Evolutionary conservation across 37 sponge, comb jelly and placozoan genomes (phyloP).

Genomic region (Oopsacas minuta): DNA sequence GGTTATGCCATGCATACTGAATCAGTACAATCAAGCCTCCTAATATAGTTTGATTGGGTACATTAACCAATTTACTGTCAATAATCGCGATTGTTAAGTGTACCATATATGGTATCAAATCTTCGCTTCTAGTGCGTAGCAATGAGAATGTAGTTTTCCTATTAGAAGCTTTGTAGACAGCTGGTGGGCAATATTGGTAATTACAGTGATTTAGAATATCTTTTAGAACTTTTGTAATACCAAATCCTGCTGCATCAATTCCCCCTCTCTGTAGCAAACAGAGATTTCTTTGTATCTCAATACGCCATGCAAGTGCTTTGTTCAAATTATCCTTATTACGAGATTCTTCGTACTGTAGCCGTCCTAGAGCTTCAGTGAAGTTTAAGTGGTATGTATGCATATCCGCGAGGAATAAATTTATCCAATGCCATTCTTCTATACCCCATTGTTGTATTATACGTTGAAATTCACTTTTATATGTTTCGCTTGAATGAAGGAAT

Average conservation of each 20-base stretch:
- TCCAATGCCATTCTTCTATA: constrained; percentile 60
- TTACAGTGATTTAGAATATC: background rate
- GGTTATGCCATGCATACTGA: background rate
- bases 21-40: background rate
- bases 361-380: background rate
- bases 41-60: background rate
- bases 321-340: background rate
- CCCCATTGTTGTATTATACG: constrained; percentile 75
- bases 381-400: constrained; percentile 24
- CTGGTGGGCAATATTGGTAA: background rate
- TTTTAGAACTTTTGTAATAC: background rate
- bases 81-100: constrained; percentile 11
- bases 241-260: background rate
- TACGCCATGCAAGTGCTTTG: background rate
- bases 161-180: background rate
- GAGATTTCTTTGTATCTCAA: background rate
- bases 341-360: background rate
- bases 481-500: constrained; percentile 61
- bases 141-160: background rate
- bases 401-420: constrained; percentile 50
- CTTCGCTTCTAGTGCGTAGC: background rate
- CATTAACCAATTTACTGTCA: background rate
- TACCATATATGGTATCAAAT: background rate
- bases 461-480: constrained; percentile 60
- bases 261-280: background rate